Base-by-base conservation (phyloP, 2,113 vertebrate genomes). In the Hepsetus odoe region DNA sequence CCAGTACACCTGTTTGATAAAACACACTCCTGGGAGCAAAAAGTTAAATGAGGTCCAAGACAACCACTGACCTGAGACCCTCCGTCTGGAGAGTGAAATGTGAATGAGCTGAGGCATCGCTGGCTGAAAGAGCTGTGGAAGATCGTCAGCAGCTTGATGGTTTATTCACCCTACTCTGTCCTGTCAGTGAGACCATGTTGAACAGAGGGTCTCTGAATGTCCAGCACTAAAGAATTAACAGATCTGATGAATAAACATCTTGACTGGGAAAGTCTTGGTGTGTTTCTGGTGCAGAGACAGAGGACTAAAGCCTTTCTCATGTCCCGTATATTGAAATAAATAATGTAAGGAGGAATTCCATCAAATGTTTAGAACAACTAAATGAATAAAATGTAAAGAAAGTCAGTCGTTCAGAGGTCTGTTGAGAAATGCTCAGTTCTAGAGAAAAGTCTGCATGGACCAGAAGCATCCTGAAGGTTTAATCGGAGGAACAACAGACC, bases 1-100 rank as follows among this genome's bases (percentile, higher is more conserved):
- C 97, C 0, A n/a, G 96, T 98, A 85, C 98, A 98, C 85, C 93
- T 99, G 86, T 99, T 99, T 44, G 97, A 99, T 92, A 99, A 99
- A 99, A 94, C 96, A 97, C 77, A 93, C 96, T 84, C 89, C 98
- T 9, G 94, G 59, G 13, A 35, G 59, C 30, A 35, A 59, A n/a
- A 13, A 93, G 89, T 85, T 92, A 91, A 92, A 89, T 0, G 0
- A 35, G 40, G 3, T 44, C 12, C 11, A 11, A 14, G 7, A 16
- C 8, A 0, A 0, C 2, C 5, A 4, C 0, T 0, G 0, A 8
- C 3, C 33, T 9, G 5, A 22, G 28, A 33, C 28, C 20, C 11
- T 46, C n/a, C 14, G 20, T 3, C 18, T 22, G 32, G 22, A 35
- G 24, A 30, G 20, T 77, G n/a, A 11, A 33, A n/a, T 44, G 30